phyloP scores from a whole-genome alignment of 2,797 vertebrate genomes.

The Remorina albescens region DNA sequence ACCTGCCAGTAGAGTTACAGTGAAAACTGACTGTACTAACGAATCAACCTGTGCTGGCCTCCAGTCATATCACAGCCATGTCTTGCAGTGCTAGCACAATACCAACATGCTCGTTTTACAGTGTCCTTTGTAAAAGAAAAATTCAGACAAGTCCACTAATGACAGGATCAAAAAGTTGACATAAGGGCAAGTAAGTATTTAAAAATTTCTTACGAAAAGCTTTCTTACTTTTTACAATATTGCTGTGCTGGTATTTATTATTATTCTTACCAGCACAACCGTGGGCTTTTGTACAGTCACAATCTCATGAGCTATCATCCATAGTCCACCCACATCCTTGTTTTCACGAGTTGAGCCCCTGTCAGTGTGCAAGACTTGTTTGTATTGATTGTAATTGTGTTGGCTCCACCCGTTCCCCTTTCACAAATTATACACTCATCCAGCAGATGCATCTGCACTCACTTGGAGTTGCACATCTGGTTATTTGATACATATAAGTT shows the following conservation, averaged over 20 bases:
- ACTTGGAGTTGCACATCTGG: background rate
- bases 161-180: too few relatives aligned
- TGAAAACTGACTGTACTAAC: background rate
- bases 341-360: background rate
- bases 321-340: background rate
- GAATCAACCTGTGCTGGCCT: background rate
- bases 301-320: constrained; percentile 3
- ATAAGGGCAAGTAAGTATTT: too few relatives aligned
- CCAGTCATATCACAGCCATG: too few relatives aligned
- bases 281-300: constrained; percentile 7
- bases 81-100: background rate
- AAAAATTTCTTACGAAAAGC: constrained; percentile 1
- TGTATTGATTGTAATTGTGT: background rate
- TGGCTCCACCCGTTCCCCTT: too few relatives aligned
- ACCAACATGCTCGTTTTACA: background rate
- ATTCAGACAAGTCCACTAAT: background rate
- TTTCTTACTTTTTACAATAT: background rate
- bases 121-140: background rate
- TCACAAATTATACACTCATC: too few relatives aligned
- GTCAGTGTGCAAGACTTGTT: background rate
- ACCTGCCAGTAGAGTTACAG: background rate
- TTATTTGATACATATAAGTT: background rate
- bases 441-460: too few relatives aligned
- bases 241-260: background rate
- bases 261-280: constrained; percentile 8